Conservation (phyloP, 2,113 vertebrate species). For the Naja naja region DNA sequence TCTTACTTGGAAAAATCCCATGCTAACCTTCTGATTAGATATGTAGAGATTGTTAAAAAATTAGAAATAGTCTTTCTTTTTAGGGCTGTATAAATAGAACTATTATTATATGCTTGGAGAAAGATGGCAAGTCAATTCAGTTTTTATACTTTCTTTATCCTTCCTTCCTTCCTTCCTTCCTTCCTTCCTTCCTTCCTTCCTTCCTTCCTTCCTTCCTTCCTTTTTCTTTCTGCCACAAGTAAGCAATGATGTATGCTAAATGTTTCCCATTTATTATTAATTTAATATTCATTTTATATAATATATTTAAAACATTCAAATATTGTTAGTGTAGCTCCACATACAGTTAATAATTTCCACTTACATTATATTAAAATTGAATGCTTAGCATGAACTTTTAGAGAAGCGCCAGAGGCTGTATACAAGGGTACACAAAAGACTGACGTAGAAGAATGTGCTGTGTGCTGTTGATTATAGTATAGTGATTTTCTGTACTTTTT, state of each 20-base stretch:
- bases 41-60: not conserved
- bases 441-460: not conserved
- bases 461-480: not conserved
- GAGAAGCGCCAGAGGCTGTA: not conserved
- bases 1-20: not conserved
- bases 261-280: not conserved
- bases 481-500: not conserved
- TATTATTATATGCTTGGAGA: not conserved
- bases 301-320: not conserved
- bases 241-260: not conserved
- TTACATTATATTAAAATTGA: not conserved
- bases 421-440: not conserved
- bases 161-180: not conserved
- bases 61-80: not conserved
- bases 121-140: not conserved
- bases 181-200: no score
- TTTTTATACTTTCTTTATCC: not conserved
- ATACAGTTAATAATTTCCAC: not conserved
- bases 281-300: not conserved
- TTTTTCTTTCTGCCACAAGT: not conserved
- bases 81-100: not conserved
- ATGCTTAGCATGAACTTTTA: not conserved
- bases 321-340: not conserved
- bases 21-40: not conserved
- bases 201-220: not conserved